Conservation (phyloP, 1,140 invertebrate genomes). For the Manduca sexta region DNA sequence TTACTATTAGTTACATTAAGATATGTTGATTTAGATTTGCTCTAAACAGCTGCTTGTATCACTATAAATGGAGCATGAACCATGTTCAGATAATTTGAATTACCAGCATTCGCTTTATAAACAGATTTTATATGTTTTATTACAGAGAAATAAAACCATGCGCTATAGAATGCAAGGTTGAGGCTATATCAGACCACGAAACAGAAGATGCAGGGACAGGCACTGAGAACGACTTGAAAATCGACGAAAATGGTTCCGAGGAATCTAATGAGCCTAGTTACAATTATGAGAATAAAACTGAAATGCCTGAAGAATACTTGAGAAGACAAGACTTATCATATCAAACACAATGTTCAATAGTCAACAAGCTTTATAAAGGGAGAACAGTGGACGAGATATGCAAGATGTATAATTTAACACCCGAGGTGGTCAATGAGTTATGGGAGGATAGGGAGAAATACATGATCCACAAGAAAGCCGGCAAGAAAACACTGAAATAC, state of each 20-base stretch:
- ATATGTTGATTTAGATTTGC: no score
- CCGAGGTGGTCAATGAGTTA: constrained; percentile 24
- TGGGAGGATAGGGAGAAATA: constrained; percentile 31
- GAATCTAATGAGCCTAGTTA: constrained; percentile 6
- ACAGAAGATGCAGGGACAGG: neutral
- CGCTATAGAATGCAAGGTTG: neutral
- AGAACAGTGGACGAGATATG: constrained; percentile 19
- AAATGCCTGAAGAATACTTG: constrained; percentile 8
- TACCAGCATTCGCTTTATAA: no score
- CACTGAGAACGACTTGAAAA: neutral
- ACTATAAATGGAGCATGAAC: no score
- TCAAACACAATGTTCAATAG: constrained; percentile 22
- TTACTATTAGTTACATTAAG: no score
- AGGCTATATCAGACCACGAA: neutral
- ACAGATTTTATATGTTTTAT: no score
- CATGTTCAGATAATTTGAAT: no score
- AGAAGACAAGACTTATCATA: constrained; percentile 19
- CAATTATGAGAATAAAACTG: neutral
- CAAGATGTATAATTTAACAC: constrained; percentile 20
- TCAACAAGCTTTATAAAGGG: constrained; percentile 29
- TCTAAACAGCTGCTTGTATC: no score
- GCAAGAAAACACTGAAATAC: constrained; percentile 13
- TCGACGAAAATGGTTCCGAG: constrained; percentile 5
- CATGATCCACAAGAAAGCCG: constrained; percentile 18
- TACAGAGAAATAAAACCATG: no score